Base-by-base conservation (phyloP, 2,888 invertebrate genomes). In the Emmelina monodactyla region DNA sequence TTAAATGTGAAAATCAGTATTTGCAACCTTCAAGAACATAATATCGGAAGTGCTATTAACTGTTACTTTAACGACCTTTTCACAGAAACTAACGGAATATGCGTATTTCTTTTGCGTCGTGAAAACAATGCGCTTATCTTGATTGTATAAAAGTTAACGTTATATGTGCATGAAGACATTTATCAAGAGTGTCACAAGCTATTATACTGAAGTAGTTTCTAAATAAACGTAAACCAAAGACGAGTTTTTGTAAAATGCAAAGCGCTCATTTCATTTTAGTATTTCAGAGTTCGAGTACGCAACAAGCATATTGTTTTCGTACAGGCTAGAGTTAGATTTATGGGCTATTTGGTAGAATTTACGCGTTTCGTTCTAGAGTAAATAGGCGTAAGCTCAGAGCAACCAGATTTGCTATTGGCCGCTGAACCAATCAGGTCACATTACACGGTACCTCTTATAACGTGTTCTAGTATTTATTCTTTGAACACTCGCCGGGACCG, bases 381-480 rank as follows among this genome's bases (percentile, higher is more conserved):
- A 62, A 58, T 57, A 58, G 53, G 52, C 48, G 49, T 49, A 50
- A 49, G 55, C 53, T 49, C 51, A 50, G 50, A 55, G 46, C 55
- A 45, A 43, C 50, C 53, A 58, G 57, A 61, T 62, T 55, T 62
- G 67, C 66, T 62, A n/a, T n/a, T n/a, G n/a, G n/a, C n/a, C n/a
- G n/a, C n/a, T n/a, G n/a, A n/a, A n/a, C n/a, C n/a, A n/a, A n/a
- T n/a, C n/a, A n/a, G n/a, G n/a, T n/a, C n/a, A n/a, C n/a, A n/a
- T n/a, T n/a, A n/a, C n/a, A n/a, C n/a, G n/a, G n/a, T n/a, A n/a
- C n/a, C n/a, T n/a, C n/a, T n/a, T 58, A 55, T 60, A 68, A 62
- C 62, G 64, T 60, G 47, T 56, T 58, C 53, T 55, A 58, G 58
- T 71, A 64, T 71, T 70, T 70, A 69, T 69, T 72, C 65, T 55